Evolutionary conservation across 2,113 vertebrate genomes (phyloP).

Genomic region (Gallinago undulata): DNA sequence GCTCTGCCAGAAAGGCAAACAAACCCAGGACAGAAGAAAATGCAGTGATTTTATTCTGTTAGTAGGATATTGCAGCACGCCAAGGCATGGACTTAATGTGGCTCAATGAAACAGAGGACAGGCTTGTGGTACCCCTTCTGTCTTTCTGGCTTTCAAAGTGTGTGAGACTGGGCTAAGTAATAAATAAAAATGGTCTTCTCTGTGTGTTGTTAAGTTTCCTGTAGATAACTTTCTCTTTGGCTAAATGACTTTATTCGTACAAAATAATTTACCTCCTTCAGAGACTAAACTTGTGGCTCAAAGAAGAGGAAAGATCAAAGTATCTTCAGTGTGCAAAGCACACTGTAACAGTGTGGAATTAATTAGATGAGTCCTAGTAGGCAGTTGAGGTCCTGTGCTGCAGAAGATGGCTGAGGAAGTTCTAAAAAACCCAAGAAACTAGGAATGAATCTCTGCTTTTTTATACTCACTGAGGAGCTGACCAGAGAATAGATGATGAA

Average conservation of each 20-base stretch:
- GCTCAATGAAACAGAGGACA: neutral
- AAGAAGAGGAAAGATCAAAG: neutral
- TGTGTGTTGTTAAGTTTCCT: neutral
- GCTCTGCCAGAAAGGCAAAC: neutral
- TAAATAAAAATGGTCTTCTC: neutral
- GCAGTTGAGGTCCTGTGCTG: neutral
- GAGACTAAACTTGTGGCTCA: neutral
- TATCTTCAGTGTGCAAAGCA: neutral
- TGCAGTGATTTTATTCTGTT: neutral
- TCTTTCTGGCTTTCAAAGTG: neutral
- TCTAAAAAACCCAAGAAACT: neutral
- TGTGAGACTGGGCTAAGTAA: neutral
- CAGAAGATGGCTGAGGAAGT: neutral
- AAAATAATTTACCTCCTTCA: neutral
- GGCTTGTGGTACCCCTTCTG: neutral
- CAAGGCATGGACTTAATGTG: neutral
- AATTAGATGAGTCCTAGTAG: neutral
- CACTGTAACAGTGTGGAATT: neutral
- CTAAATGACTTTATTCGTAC: neutral
- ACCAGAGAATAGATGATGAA: neutral
- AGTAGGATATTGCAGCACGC: neutral
- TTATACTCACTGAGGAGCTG: neutral
- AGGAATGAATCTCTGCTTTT: neutral
- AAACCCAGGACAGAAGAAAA: neutral
- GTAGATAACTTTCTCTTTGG: neutral